Evolutionary conservation across 2,888 invertebrate genomes (phyloP).

Genomic region (Incurvaria masculella): DNA sequence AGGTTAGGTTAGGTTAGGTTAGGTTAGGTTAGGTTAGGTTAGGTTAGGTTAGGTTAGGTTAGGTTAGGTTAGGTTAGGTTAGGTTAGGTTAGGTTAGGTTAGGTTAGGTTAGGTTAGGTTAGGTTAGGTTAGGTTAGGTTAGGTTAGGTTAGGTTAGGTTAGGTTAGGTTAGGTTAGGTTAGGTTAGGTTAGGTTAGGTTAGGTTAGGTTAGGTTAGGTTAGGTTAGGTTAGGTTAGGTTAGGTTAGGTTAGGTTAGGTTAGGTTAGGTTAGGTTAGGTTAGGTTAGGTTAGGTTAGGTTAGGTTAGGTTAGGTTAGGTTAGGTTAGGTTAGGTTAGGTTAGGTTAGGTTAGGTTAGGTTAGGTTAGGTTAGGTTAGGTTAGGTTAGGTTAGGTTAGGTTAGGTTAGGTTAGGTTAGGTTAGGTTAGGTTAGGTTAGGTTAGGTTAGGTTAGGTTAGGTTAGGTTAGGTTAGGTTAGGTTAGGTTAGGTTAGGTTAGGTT

Average conservation of each 20-base stretch:
- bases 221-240: slow-evolving; percentile 12
- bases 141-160: slow-evolving; percentile 13
- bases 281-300: slow-evolving; percentile 13
- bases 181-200: slow-evolving; percentile 14
- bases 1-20: no score
- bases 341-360: slow-evolving; percentile 13
- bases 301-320: slow-evolving; percentile 13
- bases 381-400: slow-evolving; percentile 19
- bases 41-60: slow-evolving; percentile 7
- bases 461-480: slow-evolving; percentile 19
- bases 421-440: slow-evolving; percentile 20
- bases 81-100: slow-evolving; percentile 12
- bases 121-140: slow-evolving; percentile 14
- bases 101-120: slow-evolving; percentile 14
- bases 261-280: slow-evolving; percentile 13
- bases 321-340: slow-evolving; percentile 15
- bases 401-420: slow-evolving; percentile 19
- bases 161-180: slow-evolving; percentile 9
- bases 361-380: slow-evolving; percentile 16
- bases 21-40: no score
- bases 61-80: slow-evolving; percentile 9
- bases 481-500: slow-evolving; percentile 13
- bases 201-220: slow-evolving; percentile 15
- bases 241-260: slow-evolving; percentile 11
- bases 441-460: slow-evolving; percentile 18